phyloP scores from a whole-genome alignment of 2,888 invertebrate genomes.

The Mystacides longicornis region DNA sequence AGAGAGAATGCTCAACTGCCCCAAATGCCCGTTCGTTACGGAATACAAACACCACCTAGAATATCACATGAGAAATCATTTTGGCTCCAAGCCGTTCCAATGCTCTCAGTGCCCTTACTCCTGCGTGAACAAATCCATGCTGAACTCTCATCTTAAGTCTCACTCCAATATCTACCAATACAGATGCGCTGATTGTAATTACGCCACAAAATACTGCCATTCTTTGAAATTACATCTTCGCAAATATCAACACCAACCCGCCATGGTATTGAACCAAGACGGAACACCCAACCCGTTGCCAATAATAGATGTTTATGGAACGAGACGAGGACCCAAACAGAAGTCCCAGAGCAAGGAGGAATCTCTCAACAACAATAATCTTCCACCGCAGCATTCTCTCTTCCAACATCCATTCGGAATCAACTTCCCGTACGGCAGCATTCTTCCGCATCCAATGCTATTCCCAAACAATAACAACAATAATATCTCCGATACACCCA shows the following conservation, averaged over 20 bases:
- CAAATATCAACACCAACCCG: slow-evolving; percentile 86
- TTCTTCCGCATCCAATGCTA: slow-evolving; percentile 43
- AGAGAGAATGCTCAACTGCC: slow-evolving; percentile 86
- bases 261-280: slow-evolving; percentile 81
- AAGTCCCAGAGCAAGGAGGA: slow-evolving; percentile 39
- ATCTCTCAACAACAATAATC: slow-evolving; percentile 30
- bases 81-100: slow-evolving; percentile 91
- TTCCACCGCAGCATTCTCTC: slow-evolving; percentile 35
- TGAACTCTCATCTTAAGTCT: slow-evolving; percentile 95
- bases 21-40: slow-evolving; percentile 93
- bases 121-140: slow-evolving; percentile 98
- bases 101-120: slow-evolving; percentile 83
- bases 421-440: slow-evolving; percentile 43
- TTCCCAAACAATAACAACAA: slow-evolving; percentile 47
- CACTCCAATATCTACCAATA: slow-evolving; percentile 91
- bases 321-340: slow-evolving; percentile 77
- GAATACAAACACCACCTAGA: slow-evolving; percentile 98
- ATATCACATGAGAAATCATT: slow-evolving; percentile 92
- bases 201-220: slow-evolving; percentile 97
- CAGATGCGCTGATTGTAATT: slow-evolving; percentile 86
- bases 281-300: slow-evolving; percentile 82
- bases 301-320: slow-evolving; percentile 87
- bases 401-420: slow-evolving; percentile 44
- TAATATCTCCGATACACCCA: slow-evolving; percentile 36
- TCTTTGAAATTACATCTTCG: slow-evolving; percentile 90